phyloP scores from a whole-genome alignment of 2,113 vertebrate species.

The Hippocampus guttulatus region DNA sequence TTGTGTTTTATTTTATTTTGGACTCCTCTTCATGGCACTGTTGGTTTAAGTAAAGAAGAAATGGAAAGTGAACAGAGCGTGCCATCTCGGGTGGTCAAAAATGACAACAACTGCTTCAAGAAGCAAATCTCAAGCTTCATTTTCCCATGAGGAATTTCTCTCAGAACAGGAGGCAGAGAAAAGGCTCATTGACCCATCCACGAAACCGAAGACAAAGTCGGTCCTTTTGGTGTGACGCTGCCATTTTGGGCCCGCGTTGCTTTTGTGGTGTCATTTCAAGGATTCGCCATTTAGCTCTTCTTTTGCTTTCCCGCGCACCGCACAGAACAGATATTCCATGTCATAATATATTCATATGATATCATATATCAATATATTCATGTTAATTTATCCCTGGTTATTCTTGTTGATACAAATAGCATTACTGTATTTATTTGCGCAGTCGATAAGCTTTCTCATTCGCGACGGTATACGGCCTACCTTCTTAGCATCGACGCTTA shows the following conservation, averaged over 20 bases:
- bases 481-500: constrained; percentile 7
- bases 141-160: too few relatives aligned
- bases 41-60: too few relatives aligned
- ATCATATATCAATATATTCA: constrained; percentile 21
- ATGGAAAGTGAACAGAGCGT: too few relatives aligned
- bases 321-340: constrained; percentile 9
- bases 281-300: not conserved
- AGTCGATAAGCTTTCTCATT: constrained; percentile 1
- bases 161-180: too few relatives aligned
- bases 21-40: too few relatives aligned
- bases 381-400: constrained; percentile 46
- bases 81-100: too few relatives aligned
- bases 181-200: too few relatives aligned
- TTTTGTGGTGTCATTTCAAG: not conserved
- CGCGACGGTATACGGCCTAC: not conserved
- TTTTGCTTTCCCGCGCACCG: not conserved
- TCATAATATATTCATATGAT: constrained; percentile 28
- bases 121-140: too few relatives aligned
- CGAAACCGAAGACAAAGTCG: too few relatives aligned
- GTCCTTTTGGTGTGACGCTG: too few relatives aligned
- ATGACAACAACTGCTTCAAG: too few relatives aligned
- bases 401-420: constrained; percentile 21
- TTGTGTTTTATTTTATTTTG: too few relatives aligned
- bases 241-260: not conserved
- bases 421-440: constrained; percentile 50